Evolutionary conservation across 2,113 vertebrate species (phyloP).

Genomic region (Calyptomena viridis): DNA sequence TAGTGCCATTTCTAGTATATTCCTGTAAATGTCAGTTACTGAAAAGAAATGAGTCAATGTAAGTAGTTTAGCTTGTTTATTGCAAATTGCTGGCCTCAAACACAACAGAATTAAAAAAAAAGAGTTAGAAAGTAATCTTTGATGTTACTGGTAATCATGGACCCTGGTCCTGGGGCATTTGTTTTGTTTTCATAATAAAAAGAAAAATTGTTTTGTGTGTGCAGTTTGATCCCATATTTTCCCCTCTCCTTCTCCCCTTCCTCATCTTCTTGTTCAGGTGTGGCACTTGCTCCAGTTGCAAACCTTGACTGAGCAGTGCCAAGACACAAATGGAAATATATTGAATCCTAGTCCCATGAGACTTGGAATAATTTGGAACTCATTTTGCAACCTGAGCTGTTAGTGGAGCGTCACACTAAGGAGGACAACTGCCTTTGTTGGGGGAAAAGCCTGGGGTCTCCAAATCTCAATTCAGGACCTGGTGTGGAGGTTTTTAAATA

Average conservation of each 20-base stretch:
- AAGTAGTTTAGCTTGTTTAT: slow-evolving; percentile 83
- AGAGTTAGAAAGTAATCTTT: slow-evolving; percentile 79
- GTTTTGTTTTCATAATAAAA: slow-evolving; percentile 97
- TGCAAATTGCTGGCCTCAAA: slow-evolving; percentile 76
- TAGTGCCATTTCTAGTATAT: slow-evolving; percentile 87
- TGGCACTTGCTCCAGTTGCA: not conserved
- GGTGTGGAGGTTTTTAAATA: rapidly evolving
- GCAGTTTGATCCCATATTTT: not conserved
- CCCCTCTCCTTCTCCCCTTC: not conserved
- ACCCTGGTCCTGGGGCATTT: slow-evolving; percentile 84
- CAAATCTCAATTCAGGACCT: rapidly evolving
- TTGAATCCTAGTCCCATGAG: rapidly evolving
- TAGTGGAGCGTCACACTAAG: rapidly evolving
- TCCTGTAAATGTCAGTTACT: slow-evolving; percentile 86
- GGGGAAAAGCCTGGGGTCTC: not conserved
- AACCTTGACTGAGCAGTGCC: not conserved
- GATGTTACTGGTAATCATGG: slow-evolving; percentile 90
- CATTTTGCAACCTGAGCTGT: not conserved
- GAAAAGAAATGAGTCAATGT: slow-evolving; percentile 74
- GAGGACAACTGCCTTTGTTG: not conserved
- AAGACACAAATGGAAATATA: rapidly evolving
- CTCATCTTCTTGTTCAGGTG: not conserved
- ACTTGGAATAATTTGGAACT: not conserved
- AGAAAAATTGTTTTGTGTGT: slow-evolving; percentile 57
- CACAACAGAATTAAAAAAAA: slow-evolving; percentile 59